Base-by-base conservation (phyloP, 2,113 vertebrate species). In the Lycocorax pyrrhopterus region DNA sequence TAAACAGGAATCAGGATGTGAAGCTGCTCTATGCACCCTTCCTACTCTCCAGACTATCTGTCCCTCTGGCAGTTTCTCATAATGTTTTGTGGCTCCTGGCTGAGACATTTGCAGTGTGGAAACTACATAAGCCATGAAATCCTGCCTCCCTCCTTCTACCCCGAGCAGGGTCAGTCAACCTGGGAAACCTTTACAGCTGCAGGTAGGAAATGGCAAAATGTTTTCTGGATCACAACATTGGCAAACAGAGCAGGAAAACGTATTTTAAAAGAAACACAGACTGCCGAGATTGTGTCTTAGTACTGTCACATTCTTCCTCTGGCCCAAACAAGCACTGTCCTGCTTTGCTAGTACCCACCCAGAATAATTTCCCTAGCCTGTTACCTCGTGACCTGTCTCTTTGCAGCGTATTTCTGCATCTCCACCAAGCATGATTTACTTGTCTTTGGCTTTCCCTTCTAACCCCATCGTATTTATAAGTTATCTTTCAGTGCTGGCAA, bases 151-250 rank as follows among this genome's bases (percentile, higher is more conserved):
- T 85, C 26, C 32, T 64, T 49, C 8, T 30, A 27, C 15, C 27
- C 23, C 0, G 0, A 33, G 35, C 67, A 76, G 23, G 8, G 5
- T 56, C 53, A 51, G 14, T 33, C 26, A 27, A 2, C 17, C 30
- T 55, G n/a, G 46, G 32, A 92, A 44, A 60, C 27, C 35, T 49
- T 76, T 66, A 8, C 10, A 58, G 32, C 63, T 56, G 22, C 12
- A 49, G 19, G 17, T 74, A 43, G 16, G 44, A 85, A 83, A 88
- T 9, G 32, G 53, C 10, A 66, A 76, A 83, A 74, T 32, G 4
- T 73, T 51, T 60, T 60, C 35, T 60, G 35, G 35, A 60, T 60
- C 35, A 27, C 23, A 26, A 59, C 35, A 26, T 3, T 26, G 35
- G 35, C 35, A 26, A 60, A 37, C 58, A 37, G 35, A 37, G 37